phyloP scores from a whole-genome alignment of 2,797 vertebrate species.

The Eurystomus glaucurus region DNA sequence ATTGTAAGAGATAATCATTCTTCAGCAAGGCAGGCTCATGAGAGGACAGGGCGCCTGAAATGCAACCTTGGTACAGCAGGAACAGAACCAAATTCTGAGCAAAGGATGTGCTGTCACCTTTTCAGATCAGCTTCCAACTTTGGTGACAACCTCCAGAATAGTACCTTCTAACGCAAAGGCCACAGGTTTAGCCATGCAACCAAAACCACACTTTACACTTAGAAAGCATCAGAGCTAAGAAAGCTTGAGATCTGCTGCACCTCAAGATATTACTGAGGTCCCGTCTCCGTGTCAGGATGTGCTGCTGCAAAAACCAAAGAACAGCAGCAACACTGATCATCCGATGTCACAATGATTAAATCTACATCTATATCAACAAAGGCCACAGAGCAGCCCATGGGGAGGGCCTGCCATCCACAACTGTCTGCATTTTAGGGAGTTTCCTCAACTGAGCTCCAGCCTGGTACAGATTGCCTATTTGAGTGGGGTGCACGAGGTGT shows the following conservation, averaged over 20 bases:
- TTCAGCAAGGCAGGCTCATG: neutral
- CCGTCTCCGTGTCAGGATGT: neutral
- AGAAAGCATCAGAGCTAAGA: neutral
- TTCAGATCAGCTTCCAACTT: neutral
- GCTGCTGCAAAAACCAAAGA: neutral
- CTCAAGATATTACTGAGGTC: neutral
- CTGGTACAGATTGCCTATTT: no score
- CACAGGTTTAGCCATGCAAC: fast-evolving
- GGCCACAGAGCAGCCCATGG: fast-evolving
- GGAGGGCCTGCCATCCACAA: fast-evolving
- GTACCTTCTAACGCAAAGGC: neutral
- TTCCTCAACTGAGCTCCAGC: neutral
- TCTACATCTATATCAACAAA: fast-evolving
- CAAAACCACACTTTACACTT: neutral
- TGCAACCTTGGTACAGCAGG: fast-evolving
- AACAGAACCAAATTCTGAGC: neutral
- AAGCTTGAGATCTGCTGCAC: neutral
- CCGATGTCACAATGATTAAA: fast-evolving
- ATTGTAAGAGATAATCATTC: neutral
- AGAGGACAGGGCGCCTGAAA: neutral
- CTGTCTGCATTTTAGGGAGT: neutral
- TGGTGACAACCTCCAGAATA: neutral
- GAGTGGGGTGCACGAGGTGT: fast-evolving
- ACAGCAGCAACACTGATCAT: neutral
- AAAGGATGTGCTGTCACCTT: neutral